Percentiles rank a stretch among this genome's conserved stretches.
These are phyloP conservation scores for Notothenia coriiceps DNA, from an alignment of 2,113 vertebrate genomes.

Conservation along the genomic window DNA sequence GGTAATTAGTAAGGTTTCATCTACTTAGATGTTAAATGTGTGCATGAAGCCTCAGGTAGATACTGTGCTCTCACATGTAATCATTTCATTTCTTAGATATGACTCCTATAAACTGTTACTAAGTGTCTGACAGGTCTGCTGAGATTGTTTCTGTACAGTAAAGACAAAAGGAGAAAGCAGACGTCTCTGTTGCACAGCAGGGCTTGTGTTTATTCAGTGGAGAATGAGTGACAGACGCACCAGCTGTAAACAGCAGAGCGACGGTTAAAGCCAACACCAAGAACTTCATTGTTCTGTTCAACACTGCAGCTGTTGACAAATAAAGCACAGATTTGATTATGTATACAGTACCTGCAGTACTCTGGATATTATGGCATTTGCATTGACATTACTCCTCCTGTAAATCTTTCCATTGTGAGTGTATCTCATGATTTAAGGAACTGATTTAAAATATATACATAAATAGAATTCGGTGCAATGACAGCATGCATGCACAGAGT, in stretches of 20 bases:
- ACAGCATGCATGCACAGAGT: background rate
- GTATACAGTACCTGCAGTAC: background rate
- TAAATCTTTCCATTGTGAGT: background rate
- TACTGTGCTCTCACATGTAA: background rate
- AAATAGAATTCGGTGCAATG: background rate
- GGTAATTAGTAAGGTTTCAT: background rate
- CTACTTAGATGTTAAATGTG: background rate
- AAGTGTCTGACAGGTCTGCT: background rate
- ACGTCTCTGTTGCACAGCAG: constrained; percentile 27
- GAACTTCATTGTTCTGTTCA: constrained; percentile 76
- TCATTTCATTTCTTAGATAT: background rate
- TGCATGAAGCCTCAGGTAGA: background rate
- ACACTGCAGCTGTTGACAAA: constrained; percentile 19
- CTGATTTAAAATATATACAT: background rate
- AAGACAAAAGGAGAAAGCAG: background rate
- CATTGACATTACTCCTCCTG: too few species aligned
- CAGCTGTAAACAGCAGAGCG: constrained; percentile 71
- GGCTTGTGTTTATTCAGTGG: constrained; percentile 56
- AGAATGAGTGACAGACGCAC: constrained; percentile 78
- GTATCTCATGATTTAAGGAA: background rate
- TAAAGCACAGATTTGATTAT: constrained; percentile 29
- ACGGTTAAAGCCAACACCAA: constrained; percentile 66
- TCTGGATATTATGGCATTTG: background rate
- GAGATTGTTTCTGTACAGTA: background rate
- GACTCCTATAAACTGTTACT: background rate